Conservation (phyloP, 1,140 invertebrate species). For the Drosophila leontia region DNA sequence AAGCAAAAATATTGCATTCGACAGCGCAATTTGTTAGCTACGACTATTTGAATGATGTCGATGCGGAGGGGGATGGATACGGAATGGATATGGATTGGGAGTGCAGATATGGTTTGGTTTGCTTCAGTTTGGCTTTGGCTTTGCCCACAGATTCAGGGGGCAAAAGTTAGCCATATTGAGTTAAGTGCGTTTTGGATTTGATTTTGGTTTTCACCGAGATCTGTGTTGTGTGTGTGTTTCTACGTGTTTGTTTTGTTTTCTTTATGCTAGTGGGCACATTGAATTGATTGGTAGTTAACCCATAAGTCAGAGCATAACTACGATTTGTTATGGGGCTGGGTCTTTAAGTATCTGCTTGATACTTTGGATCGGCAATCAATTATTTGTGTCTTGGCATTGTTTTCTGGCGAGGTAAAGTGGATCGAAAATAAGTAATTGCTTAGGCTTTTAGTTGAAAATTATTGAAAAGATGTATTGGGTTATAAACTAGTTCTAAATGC, state of each 20-base stretch:
- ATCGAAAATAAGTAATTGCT: constrained; percentile 8
- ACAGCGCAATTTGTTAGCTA: constrained; percentile 82
- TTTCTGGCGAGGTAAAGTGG: not conserved
- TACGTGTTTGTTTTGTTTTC: constrained; percentile 4
- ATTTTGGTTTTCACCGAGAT: constrained; percentile 45
- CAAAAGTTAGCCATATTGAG: constrained; percentile 52
- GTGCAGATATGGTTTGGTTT: constrained; percentile 5
- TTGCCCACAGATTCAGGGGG: constrained; percentile 8
- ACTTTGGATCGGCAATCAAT: constrained; percentile 10
- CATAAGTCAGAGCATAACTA: constrained; percentile 29
- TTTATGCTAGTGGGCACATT: constrained; percentile 1
- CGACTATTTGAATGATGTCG: constrained; percentile 78
- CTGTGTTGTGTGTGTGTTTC: not conserved
- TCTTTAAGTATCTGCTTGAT: constrained; percentile 12
- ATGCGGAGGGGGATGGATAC: constrained; percentile 2
- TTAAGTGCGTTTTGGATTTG: constrained; percentile 60
- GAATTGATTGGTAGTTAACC: constrained; percentile 56
- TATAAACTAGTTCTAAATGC: not conserved
- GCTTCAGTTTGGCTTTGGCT: constrained; percentile 1
- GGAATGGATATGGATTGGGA: not conserved
- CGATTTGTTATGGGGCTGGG: not conserved
- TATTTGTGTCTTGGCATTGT: not conserved
- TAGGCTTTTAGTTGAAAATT: not conserved
- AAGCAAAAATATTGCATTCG: constrained; percentile 84
- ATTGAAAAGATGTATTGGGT: not conserved